Percentiles rank a stretch among this genome's conserved stretches.
phyloP scores from a whole-genome alignment of 2,888 invertebrate species.

The Netelia fuscicornis region DNA sequence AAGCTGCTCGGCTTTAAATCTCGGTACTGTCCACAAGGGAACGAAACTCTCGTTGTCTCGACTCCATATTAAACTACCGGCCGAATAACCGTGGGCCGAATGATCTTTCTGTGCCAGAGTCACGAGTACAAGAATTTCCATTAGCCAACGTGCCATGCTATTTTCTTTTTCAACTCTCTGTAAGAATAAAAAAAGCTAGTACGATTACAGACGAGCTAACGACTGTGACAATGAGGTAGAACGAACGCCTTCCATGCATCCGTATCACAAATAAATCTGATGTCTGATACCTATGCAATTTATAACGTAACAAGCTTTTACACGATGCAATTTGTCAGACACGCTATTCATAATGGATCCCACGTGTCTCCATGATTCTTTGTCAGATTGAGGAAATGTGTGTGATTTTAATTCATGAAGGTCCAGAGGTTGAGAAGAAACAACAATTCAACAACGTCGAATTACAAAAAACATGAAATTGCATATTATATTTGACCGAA shows the following conservation, averaged over 20 bases:
- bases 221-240: neutral
- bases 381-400: neutral
- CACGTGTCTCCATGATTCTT: neutral
- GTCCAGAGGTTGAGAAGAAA: neutral
- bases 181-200: neutral
- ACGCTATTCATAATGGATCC: slow-evolving; percentile 29
- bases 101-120: slow-evolving; percentile 2
- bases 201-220: neutral
- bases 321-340: slow-evolving; percentile 14
- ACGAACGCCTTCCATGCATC: neutral
- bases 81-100: slow-evolving; percentile 26
- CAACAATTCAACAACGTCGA: slow-evolving; percentile 36
- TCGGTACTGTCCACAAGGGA: slow-evolving; percentile 50
- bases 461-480: slow-evolving; percentile 82
- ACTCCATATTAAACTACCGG: slow-evolving; percentile 69
- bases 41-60: slow-evolving; percentile 66
- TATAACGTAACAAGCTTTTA: slow-evolving; percentile 20
- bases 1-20: slow-evolving; percentile 30
- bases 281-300: neutral
- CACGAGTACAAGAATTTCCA: slow-evolving; percentile 1
- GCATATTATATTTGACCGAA: slow-evolving; percentile 80
- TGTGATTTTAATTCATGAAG: too few species aligned
- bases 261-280: neutral
- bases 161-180: neutral
- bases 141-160: slow-evolving; percentile 25